Evolutionary conservation across 2,113 vertebrate genomes (phyloP).

Genomic region (Argyrosomus japonicus): DNA sequence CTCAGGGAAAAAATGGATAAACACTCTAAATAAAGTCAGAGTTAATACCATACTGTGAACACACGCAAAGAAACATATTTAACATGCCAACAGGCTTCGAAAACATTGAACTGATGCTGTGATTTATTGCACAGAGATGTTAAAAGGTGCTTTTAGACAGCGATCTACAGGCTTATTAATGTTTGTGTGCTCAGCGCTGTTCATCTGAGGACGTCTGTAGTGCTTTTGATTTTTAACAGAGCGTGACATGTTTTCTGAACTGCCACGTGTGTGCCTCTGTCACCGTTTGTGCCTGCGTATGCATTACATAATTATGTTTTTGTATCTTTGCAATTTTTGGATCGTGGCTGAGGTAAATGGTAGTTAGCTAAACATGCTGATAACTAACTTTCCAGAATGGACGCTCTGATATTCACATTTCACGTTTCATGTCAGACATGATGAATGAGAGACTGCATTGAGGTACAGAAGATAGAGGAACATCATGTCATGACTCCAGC

Average conservation of each 20-base stretch:
- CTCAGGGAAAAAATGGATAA: background rate
- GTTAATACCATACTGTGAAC: background rate
- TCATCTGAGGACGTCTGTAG: background rate
- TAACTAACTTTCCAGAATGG: too few relatives aligned
- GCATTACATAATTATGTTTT: background rate
- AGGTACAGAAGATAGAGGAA: background rate
- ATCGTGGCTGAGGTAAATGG: too few relatives aligned
- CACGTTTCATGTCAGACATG: too few relatives aligned
- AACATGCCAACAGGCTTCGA: background rate
- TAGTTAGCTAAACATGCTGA: too few relatives aligned
- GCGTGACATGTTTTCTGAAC: background rate
- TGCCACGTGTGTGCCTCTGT: background rate
- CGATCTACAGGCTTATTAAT: background rate
- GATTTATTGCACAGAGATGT: background rate
- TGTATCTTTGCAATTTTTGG: background rate
- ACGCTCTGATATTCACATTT: too few relatives aligned
- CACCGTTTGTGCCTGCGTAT: background rate
- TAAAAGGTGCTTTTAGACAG: background rate
- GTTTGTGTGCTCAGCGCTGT: background rate
- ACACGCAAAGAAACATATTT: background rate
- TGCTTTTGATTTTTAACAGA: conserved; percentile 13
- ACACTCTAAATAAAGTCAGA: too few relatives aligned
- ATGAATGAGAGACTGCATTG: background rate
- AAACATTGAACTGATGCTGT: background rate
- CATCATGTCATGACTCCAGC: background rate